Conservation (phyloP, 2,888 invertebrate genomes). For the Pristionchus arcanus region DNA sequence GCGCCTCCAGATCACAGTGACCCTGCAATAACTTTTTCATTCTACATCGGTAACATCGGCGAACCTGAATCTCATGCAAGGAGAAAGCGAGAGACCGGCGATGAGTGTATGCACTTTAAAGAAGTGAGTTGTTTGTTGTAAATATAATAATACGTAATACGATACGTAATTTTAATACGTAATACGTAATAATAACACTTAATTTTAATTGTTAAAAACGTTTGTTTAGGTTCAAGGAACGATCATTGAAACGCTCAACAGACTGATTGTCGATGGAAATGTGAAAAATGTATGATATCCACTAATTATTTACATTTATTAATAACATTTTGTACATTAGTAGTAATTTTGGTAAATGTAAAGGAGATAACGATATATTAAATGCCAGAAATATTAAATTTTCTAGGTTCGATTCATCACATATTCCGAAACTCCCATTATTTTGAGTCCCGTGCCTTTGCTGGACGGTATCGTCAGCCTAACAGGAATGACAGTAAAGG, state of each 20-base stretch:
- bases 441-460: not conserved
- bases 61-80: not conserved
- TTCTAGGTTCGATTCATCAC: constrained; percentile 8
- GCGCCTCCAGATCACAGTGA: no score
- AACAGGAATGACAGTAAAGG: no score
- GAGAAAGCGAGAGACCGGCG: not conserved
- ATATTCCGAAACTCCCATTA: not conserved
- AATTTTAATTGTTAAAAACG: no score
- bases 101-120: not conserved
- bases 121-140: no score
- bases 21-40: not conserved
- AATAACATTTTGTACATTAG: no score
- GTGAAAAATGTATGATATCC: not conserved
- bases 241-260: not conserved
- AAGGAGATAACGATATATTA: no score
- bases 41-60: constrained; percentile 12
- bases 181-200: no score
- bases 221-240: not conserved
- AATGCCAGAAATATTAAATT: not conserved
- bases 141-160: no score
- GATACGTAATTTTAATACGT: no score
- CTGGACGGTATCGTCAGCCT: not conserved
- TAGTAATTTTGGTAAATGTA: no score
- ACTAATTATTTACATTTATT: no score
- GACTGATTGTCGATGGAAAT: not conserved